Conservation (phyloP, 1,140 invertebrate genomes). For the Antheraea mylitta region DNA sequence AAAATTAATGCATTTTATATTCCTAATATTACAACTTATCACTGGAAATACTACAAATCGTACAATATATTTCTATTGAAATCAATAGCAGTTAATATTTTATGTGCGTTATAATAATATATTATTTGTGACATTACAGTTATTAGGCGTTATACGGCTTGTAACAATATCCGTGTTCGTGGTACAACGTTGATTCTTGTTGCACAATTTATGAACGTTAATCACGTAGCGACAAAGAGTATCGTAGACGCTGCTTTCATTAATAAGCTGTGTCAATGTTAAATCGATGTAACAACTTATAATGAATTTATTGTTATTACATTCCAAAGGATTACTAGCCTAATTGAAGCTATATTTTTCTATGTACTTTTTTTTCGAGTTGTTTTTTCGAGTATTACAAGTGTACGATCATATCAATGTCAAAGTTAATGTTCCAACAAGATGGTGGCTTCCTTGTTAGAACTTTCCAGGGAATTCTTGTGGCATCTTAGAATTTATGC, state of each 20-base stretch:
- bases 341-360: too few relatives aligned
- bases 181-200: slow-evolving; percentile 33
- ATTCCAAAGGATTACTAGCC: neutral
- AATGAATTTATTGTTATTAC: neutral
- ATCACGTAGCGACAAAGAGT: slow-evolving; percentile 14
- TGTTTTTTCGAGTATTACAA: too few relatives aligned
- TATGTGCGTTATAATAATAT: neutral
- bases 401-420: too few relatives aligned
- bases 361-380: too few relatives aligned
- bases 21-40: too few relatives aligned
- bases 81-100: neutral
- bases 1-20: too few relatives aligned
- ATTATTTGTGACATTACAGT: neutral
- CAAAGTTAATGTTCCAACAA: too few relatives aligned
- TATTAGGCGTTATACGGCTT: slow-evolving; percentile 22
- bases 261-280: slow-evolving; percentile 48
- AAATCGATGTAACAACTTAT: neutral
- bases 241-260: slow-evolving; percentile 37
- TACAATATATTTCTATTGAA: neutral
- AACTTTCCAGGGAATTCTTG: too few relatives aligned
- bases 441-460: too few relatives aligned
- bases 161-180: slow-evolving; percentile 59
- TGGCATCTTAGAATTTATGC: too few relatives aligned
- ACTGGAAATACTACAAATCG: too few relatives aligned
- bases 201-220: slow-evolving; percentile 56